These are phyloP conservation scores for Lepidocyrtinus sp. DNA, from an alignment of 2,888 invertebrate genomes.

Conservation along the genomic window DNA sequence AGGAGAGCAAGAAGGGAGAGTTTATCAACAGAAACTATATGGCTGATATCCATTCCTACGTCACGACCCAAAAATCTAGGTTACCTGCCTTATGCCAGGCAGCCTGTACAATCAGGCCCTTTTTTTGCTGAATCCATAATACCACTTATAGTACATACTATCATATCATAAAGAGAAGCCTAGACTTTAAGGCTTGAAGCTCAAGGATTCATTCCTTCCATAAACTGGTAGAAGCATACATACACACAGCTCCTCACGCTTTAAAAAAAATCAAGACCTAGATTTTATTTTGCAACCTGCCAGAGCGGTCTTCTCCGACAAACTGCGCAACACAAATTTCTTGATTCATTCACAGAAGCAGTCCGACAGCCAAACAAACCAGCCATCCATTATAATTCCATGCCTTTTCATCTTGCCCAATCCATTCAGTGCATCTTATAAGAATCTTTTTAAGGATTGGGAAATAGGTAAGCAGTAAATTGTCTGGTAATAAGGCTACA, in stretches of 20 bases:
- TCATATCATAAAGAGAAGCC: not conserved
- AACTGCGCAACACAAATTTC: not conserved
- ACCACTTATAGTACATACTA: conserved; percentile 35
- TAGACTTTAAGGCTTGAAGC: conserved; percentile 29
- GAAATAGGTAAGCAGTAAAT: too few relatives aligned
- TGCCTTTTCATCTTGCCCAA: not conserved
- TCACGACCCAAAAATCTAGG: conserved; percentile 55
- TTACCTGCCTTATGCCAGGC: conserved; percentile 51
- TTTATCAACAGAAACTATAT: not conserved
- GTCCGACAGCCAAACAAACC: conserved; percentile 7
- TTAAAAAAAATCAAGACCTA: conserved; percentile 36
- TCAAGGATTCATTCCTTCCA: conserved; percentile 57
- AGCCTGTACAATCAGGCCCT: conserved; percentile 39
- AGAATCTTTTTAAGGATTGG: not conserved
- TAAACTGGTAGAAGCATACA: conserved; percentile 35
- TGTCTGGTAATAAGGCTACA: not conserved
- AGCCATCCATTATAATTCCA: conserved; percentile 29
- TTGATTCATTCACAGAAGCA: not conserved
- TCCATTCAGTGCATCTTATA: not conserved
- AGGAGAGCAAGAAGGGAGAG: not conserved
- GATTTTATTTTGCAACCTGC: conserved; percentile 40
- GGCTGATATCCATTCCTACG: conserved; percentile 55
- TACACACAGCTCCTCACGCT: not conserved
- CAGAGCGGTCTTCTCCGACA: not conserved
- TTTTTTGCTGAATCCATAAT: conserved; percentile 52